Conservation (phyloP, 37 sponge, comb jelly and placozoan species). For the Halichondria panicea region DNA sequence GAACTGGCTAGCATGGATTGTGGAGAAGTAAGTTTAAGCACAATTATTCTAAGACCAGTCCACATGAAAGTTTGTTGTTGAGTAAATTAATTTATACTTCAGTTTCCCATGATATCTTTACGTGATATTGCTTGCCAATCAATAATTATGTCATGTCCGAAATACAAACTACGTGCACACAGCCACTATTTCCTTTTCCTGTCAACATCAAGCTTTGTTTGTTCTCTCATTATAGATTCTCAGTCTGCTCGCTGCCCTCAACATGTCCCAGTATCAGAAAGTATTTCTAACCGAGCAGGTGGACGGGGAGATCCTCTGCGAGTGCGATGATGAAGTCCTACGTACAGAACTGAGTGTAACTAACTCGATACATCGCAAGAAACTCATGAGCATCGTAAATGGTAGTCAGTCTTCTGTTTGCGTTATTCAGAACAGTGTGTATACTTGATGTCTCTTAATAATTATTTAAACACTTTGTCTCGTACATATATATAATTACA, state of each 20-base stretch:
- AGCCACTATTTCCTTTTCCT: neutral
- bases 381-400: conserved; percentile 12
- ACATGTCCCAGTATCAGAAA: conserved; percentile 40
- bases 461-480: too few species aligned
- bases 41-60: too few species aligned
- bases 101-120: too few species aligned
- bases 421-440: conserved; percentile 12
- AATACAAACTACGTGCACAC: too few species aligned
- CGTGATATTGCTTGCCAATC: too few species aligned
- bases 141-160: too few species aligned
- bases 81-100: too few species aligned
- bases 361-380: conserved; percentile 3
- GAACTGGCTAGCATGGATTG: too few species aligned
- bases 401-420: conserved; percentile 31
- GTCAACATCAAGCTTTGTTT: neutral
- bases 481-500: too few species aligned
- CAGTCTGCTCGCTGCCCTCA: conserved; percentile 40
- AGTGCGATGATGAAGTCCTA: conserved; percentile 44
- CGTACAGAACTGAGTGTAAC: conserved; percentile 15
- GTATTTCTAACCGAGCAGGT: conserved; percentile 38
- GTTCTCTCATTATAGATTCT: conserved; percentile 8
- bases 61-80: too few species aligned
- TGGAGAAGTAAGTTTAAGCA: too few species aligned
- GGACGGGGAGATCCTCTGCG: conserved; percentile 54
- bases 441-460: too few species aligned